phyloP scores from a whole-genome alignment of 2,797 vertebrate genomes.

The Zenarchopterus dispar region DNA sequence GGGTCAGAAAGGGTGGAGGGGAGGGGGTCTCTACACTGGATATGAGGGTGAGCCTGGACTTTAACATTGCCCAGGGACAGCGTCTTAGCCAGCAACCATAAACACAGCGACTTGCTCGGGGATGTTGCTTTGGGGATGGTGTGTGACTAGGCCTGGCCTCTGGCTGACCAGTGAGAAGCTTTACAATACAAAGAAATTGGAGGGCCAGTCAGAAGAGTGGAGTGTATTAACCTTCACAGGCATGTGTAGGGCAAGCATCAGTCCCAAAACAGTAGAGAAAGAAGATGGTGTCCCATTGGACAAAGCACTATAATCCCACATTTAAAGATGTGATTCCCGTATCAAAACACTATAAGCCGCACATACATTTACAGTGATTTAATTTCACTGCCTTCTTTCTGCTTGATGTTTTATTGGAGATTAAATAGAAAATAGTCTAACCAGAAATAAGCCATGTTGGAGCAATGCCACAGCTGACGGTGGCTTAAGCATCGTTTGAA shows the following conservation, averaged over 20 bases:
- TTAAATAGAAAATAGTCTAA: constrained; percentile 22
- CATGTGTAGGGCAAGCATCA: constrained; percentile 61
- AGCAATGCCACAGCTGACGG: constrained; percentile 16
- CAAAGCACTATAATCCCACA: constrained; percentile 14
- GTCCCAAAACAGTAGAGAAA: constrained; percentile 59
- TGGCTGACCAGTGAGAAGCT: constrained; percentile 58
- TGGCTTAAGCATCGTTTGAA: constrained; percentile 15
- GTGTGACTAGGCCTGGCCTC: constrained; percentile 56
- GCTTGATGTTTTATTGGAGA: constrained; percentile 50
- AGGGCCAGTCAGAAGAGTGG: constrained; percentile 76
- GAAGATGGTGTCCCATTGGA: constrained; percentile 26
- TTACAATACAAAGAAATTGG: constrained; percentile 71
- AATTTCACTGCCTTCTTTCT: constrained; percentile 28
- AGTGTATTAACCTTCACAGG: constrained; percentile 76
- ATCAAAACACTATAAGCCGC: constrained; percentile 39
- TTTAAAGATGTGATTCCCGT: constrained; percentile 37
- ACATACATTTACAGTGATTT: constrained; percentile 36
- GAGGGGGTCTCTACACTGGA: constrained; percentile 69
- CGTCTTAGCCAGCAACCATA: constrained; percentile 69
- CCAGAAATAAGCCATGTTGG: constrained; percentile 24
- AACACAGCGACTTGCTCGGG: constrained; percentile 59
- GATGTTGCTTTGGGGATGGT: constrained; percentile 61
- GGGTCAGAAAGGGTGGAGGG: constrained; percentile 70
- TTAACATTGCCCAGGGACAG: constrained; percentile 77
- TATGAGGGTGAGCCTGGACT: constrained; percentile 71